These are phyloP conservation scores for Melanotaenia trifasciata DNA, from an alignment of 2,797 vertebrate species.

Conservation along the genomic window DNA sequence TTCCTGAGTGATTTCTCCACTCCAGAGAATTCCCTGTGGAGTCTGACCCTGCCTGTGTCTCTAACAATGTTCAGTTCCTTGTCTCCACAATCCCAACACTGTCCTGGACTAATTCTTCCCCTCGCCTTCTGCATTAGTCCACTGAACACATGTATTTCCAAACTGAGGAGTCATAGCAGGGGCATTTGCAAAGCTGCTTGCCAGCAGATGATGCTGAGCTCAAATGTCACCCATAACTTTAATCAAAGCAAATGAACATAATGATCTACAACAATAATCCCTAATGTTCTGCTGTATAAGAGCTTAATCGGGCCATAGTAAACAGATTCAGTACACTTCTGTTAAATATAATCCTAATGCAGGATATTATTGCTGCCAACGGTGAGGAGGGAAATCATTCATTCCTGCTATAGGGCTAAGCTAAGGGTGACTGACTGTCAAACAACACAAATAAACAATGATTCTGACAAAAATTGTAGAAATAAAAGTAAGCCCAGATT, in stretches of 20 bases:
- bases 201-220: slow-evolving; percentile 21
- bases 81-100: slow-evolving; percentile 42
- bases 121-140: slow-evolving; percentile 42
- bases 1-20: slow-evolving; percentile 28
- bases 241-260: slow-evolving; percentile 34
- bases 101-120: slow-evolving; percentile 30
- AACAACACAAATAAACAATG: background rate
- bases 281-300: background rate
- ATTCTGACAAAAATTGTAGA: background rate
- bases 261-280: slow-evolving; percentile 34
- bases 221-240: slow-evolving; percentile 60
- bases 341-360: background rate
- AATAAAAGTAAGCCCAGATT: background rate
- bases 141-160: slow-evolving; percentile 14
- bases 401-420: background rate
- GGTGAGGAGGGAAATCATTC: slow-evolving; percentile 1
- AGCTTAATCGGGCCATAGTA: background rate
- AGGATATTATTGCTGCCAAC: background rate
- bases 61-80: background rate
- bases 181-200: slow-evolving; percentile 4
- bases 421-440: background rate
- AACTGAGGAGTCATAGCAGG: slow-evolving; percentile 24
- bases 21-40: slow-evolving; percentile 32
- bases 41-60: background rate
- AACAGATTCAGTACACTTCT: slow-evolving; percentile 4